phyloP scores from a whole-genome alignment of 2,113 vertebrate genomes.

The Hyaena hyaena region DNA sequence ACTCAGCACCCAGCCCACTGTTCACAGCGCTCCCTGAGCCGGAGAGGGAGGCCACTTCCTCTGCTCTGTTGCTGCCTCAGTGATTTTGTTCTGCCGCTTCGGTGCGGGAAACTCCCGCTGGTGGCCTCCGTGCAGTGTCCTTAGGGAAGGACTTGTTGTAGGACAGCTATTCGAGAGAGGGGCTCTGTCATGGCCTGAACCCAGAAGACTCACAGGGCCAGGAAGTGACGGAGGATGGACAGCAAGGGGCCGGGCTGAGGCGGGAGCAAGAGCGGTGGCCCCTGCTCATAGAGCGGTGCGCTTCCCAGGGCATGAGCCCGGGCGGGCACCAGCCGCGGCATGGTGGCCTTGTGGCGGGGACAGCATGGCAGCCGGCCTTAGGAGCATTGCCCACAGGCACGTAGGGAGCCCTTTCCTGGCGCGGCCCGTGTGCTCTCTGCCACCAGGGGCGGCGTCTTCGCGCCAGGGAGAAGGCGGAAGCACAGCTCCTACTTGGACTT shows the following conservation, averaged over 20 bases:
- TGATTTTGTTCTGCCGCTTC: conserved; percentile 49
- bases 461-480: background rate
- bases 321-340: background rate
- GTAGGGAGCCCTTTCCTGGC: background rate
- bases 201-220: background rate
- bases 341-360: background rate
- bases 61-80: background rate
- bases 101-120: conserved; percentile 55
- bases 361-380: background rate
- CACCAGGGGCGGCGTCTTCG: background rate
- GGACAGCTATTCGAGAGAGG: background rate
- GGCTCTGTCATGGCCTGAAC: background rate
- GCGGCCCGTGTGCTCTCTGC: accelerated
- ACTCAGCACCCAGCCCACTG: conserved; percentile 4
- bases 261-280: accelerated
- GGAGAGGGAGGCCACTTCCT: background rate
- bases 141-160: background rate
- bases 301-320: background rate
- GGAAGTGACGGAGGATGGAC: background rate
- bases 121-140: conserved; percentile 48
- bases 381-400: accelerated
- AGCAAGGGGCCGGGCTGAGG: background rate
- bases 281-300: accelerated
- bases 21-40: conserved; percentile 42
- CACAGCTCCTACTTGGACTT: background rate